Conservation (phyloP, 2,113 vertebrate species). For the Dryoscopus gambensis region DNA sequence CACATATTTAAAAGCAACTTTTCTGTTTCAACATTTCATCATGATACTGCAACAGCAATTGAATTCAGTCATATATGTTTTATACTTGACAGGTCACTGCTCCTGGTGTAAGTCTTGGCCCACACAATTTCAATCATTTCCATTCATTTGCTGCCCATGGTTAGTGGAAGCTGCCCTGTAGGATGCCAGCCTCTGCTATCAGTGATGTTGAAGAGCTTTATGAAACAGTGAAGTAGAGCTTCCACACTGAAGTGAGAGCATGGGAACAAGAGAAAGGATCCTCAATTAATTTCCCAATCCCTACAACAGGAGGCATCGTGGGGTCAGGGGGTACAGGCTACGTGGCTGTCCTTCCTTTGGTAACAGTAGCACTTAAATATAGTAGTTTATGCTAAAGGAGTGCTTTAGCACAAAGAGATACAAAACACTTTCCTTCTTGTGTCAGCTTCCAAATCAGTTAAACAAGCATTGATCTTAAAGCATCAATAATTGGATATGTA, state of each 20-base stretch:
- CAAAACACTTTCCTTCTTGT: not conserved
- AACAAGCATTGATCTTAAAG: not conserved
- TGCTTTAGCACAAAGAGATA: not conserved
- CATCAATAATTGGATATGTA: not conserved
- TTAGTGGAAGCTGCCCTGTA: not conserved
- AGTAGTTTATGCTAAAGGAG: not conserved
- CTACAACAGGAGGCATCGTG: rapidly evolving
- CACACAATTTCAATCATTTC: not conserved
- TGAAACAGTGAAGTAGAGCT: not conserved
- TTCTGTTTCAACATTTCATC: not conserved
- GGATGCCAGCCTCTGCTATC: not conserved
- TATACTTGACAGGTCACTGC: not conserved
- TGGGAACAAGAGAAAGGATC: not conserved
- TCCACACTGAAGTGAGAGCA: not conserved
- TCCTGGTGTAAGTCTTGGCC: rapidly evolving
- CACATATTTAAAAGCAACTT: not conserved
- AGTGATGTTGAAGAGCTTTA: not conserved
- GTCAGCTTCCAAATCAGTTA: not conserved
- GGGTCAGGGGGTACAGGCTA: not conserved
- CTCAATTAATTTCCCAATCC: not conserved
- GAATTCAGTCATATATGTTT: not conserved
- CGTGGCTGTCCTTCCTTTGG: not conserved
- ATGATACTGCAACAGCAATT: not conserved
- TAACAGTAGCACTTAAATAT: not conserved
- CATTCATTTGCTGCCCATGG: not conserved